Evolutionary conservation across 1,140 invertebrate genomes (phyloP).

Genomic region (Drosophila azteca): DNA sequence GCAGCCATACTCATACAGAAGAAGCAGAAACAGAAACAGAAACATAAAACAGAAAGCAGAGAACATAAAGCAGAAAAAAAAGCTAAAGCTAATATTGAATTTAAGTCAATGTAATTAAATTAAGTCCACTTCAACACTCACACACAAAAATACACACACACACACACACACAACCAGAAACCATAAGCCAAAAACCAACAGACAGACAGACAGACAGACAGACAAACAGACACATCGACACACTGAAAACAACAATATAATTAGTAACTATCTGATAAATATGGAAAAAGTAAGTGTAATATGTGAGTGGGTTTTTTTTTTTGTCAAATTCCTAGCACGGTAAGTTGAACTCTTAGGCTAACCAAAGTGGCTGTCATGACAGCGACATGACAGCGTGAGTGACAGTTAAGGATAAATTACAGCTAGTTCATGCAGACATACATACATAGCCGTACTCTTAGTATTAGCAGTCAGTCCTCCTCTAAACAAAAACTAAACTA

Average conservation of each 20-base stretch:
- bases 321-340: constrained; percentile 55
- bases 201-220: constrained; percentile 2
- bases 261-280: constrained; percentile 45
- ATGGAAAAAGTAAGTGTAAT: constrained; percentile 23
- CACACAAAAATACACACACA: not conserved
- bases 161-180: not conserved
- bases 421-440: constrained; percentile 30
- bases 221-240: constrained; percentile 8
- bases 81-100: constrained; percentile 54
- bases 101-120: constrained; percentile 71
- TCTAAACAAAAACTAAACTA: too few relatives aligned
- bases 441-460: constrained; percentile 47
- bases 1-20: not conserved
- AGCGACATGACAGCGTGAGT: constrained; percentile 6
- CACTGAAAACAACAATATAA: constrained; percentile 26
- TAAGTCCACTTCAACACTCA: constrained; percentile 54
- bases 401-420: constrained; percentile 49
- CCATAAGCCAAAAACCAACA: not conserved
- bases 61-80: not conserved
- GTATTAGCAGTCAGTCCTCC: constrained; percentile 25
- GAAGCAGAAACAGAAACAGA: not conserved
- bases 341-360: constrained; percentile 71
- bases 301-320: constrained; percentile 50
- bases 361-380: constrained; percentile 24
- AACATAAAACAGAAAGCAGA: constrained; percentile 10